Evolutionary conservation across 2,797 vertebrate species (phyloP), one percentile per base, ranked within the genome.

Genomic region (Somateria mollissima): DNA sequence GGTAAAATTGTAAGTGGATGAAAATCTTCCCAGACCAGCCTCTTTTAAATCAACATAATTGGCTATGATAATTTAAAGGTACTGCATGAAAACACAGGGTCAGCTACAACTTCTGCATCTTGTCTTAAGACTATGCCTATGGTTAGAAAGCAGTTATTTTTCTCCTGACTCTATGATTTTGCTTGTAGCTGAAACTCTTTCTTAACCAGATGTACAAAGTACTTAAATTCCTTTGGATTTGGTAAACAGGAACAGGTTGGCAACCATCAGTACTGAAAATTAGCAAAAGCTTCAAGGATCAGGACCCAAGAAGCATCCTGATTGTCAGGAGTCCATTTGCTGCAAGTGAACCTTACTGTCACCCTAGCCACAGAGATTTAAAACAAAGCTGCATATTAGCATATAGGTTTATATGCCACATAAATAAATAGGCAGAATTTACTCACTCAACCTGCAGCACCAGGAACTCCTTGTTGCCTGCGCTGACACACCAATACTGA

Each of bases 321-420:
- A 43, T 15, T 57, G 10, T 11, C 85, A 17, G 36, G n/a, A 21
- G 4, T 9, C 41, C 4, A 11, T 90, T 86, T 80, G 10, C 19
- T 51, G 13, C 7, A 69, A 28, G 56, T 49, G 69, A 34, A 39
- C 18, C 5, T 74, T 14, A 47, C 6, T 36, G 67, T 76, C 43
- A 72, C 4, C 16, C 22, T 61, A 39, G 8, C 3, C 32, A 28
- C 14, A 61, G 15, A 61, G 3, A 36, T 45, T 28, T 56, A 73
- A 74, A 58, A 0, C 27, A 65, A 65, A 51, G 39, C 8, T 47
- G 11, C 51, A 17, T 84, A 47, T 65, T 60, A 83, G 1, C 12
- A 36, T 34, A 37, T 18, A 14, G 22, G 4, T 20, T 3, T 45
- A 13, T 18, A n/a, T 30, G 2, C 6, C 6, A 0, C 43, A 47